A percentile compares a stretch with the other conserved stretches of the same genome.
phyloP scores from a whole-genome alignment of 23 tunicate genomes.

The Trididemnum clinides region DNA sequence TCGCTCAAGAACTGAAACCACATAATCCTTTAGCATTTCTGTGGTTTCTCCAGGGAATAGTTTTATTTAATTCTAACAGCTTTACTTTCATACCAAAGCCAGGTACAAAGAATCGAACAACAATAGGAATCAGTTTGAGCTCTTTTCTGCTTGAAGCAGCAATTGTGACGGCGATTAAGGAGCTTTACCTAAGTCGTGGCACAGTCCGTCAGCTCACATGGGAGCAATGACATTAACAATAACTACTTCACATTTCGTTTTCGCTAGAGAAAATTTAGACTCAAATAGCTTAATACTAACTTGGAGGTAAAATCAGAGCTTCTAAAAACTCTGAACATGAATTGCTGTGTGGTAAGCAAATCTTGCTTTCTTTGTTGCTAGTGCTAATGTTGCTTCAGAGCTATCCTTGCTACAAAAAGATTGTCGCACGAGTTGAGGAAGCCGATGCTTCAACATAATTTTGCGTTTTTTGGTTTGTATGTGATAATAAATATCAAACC shows the following conservation, averaged over 20 bases:
- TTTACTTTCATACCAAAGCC: neutral
- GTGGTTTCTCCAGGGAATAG: constrained; percentile 4
- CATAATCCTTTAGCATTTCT: neutral
- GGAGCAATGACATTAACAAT: constrained; percentile 12
- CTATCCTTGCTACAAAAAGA: too few relatives aligned
- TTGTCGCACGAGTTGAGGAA: too few relatives aligned
- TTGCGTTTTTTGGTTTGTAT: too few relatives aligned
- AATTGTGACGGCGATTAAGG: neutral
- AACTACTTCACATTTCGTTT: neutral
- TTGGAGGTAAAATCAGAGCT: too few relatives aligned
- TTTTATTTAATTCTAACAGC: constrained; percentile 1
- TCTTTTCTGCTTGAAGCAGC: constrained; percentile 9
- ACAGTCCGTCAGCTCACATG: constrained; percentile 9
- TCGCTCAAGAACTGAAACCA: constrained; percentile 4
- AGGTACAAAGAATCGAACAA: constrained; percentile 9
- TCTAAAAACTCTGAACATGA: too few relatives aligned
- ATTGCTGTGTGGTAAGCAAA: too few relatives aligned
- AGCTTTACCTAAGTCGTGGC: neutral
- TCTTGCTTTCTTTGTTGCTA: too few relatives aligned
- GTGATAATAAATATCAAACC: too few relatives aligned
- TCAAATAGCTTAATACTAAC: constrained; percentile 3
- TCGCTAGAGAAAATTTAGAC: neutral
- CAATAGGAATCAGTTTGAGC: neutral
- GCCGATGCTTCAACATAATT: too few relatives aligned
- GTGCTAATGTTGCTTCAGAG: too few relatives aligned